A percentile compares a stretch with the other conserved stretches of the same genome.
Evolutionary conservation across 2,797 vertebrate species (phyloP).

Genomic region (Agapornis canus): DNA sequence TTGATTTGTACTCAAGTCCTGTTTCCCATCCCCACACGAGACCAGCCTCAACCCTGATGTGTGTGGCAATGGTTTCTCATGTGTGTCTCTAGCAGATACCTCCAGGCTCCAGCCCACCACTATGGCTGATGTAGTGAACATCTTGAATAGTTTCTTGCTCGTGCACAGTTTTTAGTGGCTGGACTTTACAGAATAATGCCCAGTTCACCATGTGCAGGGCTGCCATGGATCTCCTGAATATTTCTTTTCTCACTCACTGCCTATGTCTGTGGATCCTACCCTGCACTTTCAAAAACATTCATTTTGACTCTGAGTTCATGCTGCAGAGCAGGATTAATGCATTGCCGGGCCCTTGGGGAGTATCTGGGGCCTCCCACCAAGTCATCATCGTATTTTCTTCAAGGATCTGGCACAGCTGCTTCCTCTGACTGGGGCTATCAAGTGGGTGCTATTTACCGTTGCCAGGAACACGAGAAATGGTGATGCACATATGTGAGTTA

Average conservation of each 20-base stretch:
- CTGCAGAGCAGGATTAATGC: not conserved
- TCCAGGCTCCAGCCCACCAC: rapidly evolving
- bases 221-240: not conserved
- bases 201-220: rapidly evolving
- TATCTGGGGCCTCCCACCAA: not conserved
- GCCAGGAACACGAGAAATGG: not conserved
- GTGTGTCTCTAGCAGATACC: rapidly evolving
- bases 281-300: not conserved
- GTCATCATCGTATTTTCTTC: not conserved
- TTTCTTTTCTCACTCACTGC: not conserved
- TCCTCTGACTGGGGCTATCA: not conserved
- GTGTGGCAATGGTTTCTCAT: not conserved
- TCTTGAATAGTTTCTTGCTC: not conserved
- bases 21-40: not conserved
- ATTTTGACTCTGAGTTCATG: not conserved
- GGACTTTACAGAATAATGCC: not conserved
- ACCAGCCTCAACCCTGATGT: not conserved
- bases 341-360: not conserved
- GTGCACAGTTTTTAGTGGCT: not conserved
- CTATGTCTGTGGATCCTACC: not conserved
- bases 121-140: not conserved
- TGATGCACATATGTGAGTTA: not conserved
- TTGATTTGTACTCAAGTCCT: not conserved
- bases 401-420: not conserved
- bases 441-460: not conserved